Conservation (phyloP, 2,797 vertebrate species). For the Chrosomus eos region DNA sequence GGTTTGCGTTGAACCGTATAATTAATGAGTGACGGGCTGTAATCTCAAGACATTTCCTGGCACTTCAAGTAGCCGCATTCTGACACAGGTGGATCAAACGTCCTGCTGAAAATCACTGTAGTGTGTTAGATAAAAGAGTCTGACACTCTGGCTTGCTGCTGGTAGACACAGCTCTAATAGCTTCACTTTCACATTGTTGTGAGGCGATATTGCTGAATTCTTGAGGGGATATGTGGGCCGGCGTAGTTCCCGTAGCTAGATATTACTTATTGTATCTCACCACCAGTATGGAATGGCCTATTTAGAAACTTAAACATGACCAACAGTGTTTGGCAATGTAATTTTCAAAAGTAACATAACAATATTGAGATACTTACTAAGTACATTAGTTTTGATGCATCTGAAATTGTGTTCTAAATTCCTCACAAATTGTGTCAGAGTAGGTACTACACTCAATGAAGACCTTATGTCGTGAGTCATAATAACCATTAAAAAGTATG, state of each 20-base stretch:
- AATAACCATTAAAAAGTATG: background rate
- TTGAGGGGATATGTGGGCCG: constrained; percentile 24
- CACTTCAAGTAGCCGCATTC: constrained; percentile 16
- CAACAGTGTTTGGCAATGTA: background rate
- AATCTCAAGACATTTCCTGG: constrained; percentile 35
- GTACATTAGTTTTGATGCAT: background rate
- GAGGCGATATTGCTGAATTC: constrained; percentile 20
- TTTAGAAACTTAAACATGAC: background rate
- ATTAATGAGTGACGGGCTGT: constrained; percentile 25
- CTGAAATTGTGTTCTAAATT: background rate
- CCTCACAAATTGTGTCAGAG: background rate
- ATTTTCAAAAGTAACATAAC: background rate
- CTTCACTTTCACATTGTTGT: constrained; percentile 32
- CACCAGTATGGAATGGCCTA: background rate
- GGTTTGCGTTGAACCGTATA: background rate
- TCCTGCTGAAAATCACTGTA: constrained; percentile 45
- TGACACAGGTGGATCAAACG: constrained; percentile 34
- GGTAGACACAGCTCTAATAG: constrained; percentile 10
- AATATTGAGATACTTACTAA: background rate
- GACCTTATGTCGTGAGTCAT: too few species aligned
- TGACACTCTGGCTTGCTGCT: constrained; percentile 17
- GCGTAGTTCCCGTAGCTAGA: background rate
- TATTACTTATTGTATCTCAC: constrained; percentile 6
- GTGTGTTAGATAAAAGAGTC: constrained; percentile 46
- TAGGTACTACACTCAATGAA: background rate